Base-by-base conservation (phyloP, 2,113 vertebrate genomes). In the Argyrosomus japonicus region DNA sequence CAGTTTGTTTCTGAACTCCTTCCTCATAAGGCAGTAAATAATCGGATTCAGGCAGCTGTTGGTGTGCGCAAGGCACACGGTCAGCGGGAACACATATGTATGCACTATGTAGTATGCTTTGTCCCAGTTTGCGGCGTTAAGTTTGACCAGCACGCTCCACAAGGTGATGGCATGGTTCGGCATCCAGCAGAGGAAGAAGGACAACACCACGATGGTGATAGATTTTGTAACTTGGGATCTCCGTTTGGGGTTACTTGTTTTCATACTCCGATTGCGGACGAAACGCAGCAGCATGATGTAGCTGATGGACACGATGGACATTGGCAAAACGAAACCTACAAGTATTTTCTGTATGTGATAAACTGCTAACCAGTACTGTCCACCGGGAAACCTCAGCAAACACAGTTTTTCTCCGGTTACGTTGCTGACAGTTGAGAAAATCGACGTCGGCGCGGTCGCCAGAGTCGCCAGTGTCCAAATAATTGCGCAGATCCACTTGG, bases 11-110 rank as follows among this genome's bases (percentile, higher is more conserved):
- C 95, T 86, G 65, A 95, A 96, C 88, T 96, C 95, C 43, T 60
- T 88, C 75, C 95, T 91, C 91, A 92, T 94, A 19, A 96, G 93
- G 75, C 95, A 96, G 88, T 96, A 96, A 51, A 96, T 95, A 2
- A 95, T 68, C 0, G 95, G 95, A 84, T 96, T 96, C n/a, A 96
- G 88, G 75, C 95, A 96, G 87, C 95, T 96, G 92, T 95, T 96
- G 32, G 95, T 90, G 86, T 96, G 95, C 18, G 95, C 95, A 61
- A 96, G 79, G 47, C 95, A 96, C 27, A 96, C 94, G 6, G 95
- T 95, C 64, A 96, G 87, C 0, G 95, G 95, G 89, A 95, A 96
- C 63, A 93, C 93, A n/a, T 96, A 96, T 0, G 94, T 94, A 77
- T 96, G 95, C 53, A 94, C 90, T 6, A 91, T 77, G 78, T 96